Evolutionary conservation across 2,113 vertebrate species (phyloP).

Genomic region (Sterrhoptilus dennistouni): DNA sequence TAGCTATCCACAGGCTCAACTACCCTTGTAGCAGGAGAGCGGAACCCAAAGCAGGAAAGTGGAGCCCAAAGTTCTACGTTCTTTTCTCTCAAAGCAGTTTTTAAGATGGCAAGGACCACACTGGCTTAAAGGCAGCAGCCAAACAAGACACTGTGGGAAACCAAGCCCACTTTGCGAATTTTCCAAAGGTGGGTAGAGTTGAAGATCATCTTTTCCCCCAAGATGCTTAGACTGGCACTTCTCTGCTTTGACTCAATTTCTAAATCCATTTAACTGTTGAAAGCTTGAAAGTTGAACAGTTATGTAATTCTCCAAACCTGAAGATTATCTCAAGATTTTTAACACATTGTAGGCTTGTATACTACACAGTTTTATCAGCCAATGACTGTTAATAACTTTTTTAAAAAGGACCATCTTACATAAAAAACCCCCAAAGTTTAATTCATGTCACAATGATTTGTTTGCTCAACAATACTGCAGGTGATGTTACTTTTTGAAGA

Average conservation of each 20-base stretch:
- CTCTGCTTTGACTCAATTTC: background rate
- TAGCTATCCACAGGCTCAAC: background rate
- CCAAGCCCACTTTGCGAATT: background rate
- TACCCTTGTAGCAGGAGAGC: background rate
- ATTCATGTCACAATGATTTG: background rate
- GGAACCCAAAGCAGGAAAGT: background rate
- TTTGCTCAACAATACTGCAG: background rate
- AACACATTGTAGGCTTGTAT: background rate
- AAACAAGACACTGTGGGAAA: background rate
- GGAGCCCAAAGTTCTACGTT: background rate
- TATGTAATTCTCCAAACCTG: background rate
- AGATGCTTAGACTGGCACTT: background rate
- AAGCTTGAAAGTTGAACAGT: background rate
- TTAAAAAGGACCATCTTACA: background rate
- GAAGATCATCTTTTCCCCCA: background rate
- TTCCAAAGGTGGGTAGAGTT: background rate
- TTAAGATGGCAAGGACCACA: background rate
- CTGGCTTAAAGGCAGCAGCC: background rate
- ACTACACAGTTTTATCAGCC: background rate
- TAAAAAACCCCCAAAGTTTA: background rate
- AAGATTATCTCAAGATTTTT: background rate
- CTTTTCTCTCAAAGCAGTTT: background rate
- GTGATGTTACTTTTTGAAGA: background rate
- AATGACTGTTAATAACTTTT: background rate
- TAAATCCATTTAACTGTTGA: background rate